Conservation (phyloP, 2,797 vertebrate species). For the Rhinatrema bivittatum region DNA sequence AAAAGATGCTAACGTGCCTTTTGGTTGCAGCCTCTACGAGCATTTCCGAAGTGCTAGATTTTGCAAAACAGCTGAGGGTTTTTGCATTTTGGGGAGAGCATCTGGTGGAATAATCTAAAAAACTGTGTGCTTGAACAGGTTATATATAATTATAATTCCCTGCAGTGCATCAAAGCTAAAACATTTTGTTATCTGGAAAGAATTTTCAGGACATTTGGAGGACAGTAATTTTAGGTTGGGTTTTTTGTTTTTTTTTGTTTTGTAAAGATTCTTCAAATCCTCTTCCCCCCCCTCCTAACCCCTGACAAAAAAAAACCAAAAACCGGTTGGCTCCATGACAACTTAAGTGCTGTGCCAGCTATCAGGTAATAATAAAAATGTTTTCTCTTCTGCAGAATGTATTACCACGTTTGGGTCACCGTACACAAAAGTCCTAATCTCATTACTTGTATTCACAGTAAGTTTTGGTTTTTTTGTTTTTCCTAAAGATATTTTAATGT, state of each 20-base stretch:
- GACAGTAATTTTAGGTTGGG: background rate
- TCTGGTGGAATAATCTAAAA: slow-evolving; percentile 2
- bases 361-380: no score
- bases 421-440: slow-evolving; percentile 71
- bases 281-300: no score
- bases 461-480: slow-evolving; percentile 38
- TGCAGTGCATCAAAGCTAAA: background rate
- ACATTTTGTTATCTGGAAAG: background rate
- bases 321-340: no score
- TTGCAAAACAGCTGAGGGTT: no score
- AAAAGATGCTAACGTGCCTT: no score
- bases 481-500: no score
- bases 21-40: no score
- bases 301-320: accelerated
- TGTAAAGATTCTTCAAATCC: background rate
- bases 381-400: slow-evolving; percentile 67
- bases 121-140: slow-evolving; percentile 9
- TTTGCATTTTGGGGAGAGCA: background rate
- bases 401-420: slow-evolving; percentile 69
- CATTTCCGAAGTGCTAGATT: no score
- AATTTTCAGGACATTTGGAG: background rate
- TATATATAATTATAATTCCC: slow-evolving; percentile 1
- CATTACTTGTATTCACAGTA: slow-evolving; percentile 87
- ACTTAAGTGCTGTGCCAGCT: no score
- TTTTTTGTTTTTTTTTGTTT: no score